Base-by-base conservation (phyloP, 37 sponge, comb jelly and placozoan genomes). In the Ephydatia muelleri region DNA sequence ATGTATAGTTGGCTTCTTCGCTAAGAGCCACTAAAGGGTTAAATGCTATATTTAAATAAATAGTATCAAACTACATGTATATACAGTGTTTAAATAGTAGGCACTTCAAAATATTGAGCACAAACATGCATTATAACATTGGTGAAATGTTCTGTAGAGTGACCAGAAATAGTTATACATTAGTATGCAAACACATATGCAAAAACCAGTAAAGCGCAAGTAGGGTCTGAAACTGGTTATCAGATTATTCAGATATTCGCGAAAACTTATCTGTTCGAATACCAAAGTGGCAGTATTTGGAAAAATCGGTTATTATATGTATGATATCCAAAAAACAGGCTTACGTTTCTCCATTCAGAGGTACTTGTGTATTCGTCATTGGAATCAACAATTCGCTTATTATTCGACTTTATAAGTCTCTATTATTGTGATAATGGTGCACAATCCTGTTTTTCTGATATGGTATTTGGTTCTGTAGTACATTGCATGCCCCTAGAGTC, bases 91-190 rank as follows among this genome's bases (percentile, higher is more conserved):
- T 57, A 57, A 16, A 57, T 57, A 57, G 57, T 57, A 57, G 57
- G 57, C 57, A 57, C 57, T 57, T 57, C 57, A 57, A 57, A 57
- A 57, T 57, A 57, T 57, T 57, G 57, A 57, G 57, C 57, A 57
- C 57, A 57, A 57, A 57, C 57, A 57, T 57, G 57, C 57, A 57
- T 57, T 57, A 57, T 57, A 57, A 57, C 57, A 57, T 57, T 57
- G 57, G 57, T 57, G 57, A 57, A 57, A 57, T 57, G 57, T 57
- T 57, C 57, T 57, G 57, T 57, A 57, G 57, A 57, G 57, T 57
- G 57, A 57, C 57, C 57, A 57, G 57, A 57, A 57, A 57, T 57
- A 57, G 57, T 57, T 57, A 57, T 57, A 57, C 57, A 57, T 57
- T 57, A 57, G 57, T 57, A 57, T 57, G 57, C 57, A 57, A 57